A percentile compares a stretch with the other conserved stretches of the same genome.
Evolutionary conservation across 2,797 vertebrate genomes (phyloP).

Genomic region (Sebastolobus alascanus): DNA sequence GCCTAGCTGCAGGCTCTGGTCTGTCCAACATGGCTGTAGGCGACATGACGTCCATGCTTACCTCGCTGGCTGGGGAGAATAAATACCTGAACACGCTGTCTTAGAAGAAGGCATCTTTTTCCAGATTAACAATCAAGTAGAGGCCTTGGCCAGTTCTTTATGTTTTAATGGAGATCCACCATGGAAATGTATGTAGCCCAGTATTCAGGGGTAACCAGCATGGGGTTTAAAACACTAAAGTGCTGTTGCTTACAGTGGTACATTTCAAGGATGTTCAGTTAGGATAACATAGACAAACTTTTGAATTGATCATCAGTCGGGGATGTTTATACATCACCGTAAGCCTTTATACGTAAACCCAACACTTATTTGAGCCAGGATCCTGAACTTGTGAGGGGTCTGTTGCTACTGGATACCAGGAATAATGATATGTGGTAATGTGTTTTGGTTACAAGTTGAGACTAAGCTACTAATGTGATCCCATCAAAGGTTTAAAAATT

Average conservation of each 20-base stretch:
- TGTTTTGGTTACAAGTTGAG: slow-evolving; percentile 35
- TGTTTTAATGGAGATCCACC: slow-evolving; percentile 22
- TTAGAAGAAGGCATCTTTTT: slow-evolving; percentile 56
- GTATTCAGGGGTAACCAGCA: slow-evolving; percentile 3
- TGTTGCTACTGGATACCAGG: slow-evolving; percentile 25
- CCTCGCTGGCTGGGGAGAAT: slow-evolving; percentile 95
- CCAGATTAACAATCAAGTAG: slow-evolving; percentile 46
- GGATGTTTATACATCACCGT: slow-evolving; percentile 23
- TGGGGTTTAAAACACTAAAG: slow-evolving; percentile 25
- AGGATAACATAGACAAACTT: slow-evolving; percentile 5
- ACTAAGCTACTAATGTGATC: slow-evolving; percentile 36
- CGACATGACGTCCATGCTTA: slow-evolving; percentile 97
- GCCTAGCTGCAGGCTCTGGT: slow-evolving; percentile 83
- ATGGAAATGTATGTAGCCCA: slow-evolving; percentile 20
- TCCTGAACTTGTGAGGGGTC: slow-evolving; percentile 17
- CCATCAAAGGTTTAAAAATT: slow-evolving; percentile 29
- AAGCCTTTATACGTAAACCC: slow-evolving; percentile 28
- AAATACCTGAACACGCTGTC: slow-evolving; percentile 93
- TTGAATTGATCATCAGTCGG: slow-evolving; percentile 32
- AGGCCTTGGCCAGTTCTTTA: slow-evolving; percentile 34
- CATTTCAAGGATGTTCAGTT: slow-evolving; percentile 21
- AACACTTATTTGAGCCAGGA: slow-evolving; percentile 13
- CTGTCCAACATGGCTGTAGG: slow-evolving; percentile 97
- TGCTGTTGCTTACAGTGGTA: slow-evolving; percentile 25
- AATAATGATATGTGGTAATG: slow-evolving; percentile 27